Evolutionary conservation across 2,888 invertebrate genomes (phyloP).

Genomic region (Itoplectis maculator): DNA sequence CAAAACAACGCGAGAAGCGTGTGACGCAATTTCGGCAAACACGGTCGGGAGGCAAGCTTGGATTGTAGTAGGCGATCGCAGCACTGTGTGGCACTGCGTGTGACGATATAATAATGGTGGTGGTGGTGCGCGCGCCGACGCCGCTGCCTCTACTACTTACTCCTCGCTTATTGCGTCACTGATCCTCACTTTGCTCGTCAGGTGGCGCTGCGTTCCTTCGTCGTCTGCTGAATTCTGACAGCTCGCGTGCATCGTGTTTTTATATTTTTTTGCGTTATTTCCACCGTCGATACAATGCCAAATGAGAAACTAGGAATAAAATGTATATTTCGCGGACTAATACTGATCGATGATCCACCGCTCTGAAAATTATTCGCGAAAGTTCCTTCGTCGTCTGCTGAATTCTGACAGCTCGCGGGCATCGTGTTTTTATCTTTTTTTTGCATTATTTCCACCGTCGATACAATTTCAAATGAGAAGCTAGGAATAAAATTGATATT

Average conservation of each 20-base stretch:
- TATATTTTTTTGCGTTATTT: slow-evolving; percentile 1
- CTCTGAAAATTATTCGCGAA: no score
- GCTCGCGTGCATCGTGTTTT: slow-evolving; percentile 6
- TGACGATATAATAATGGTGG: slow-evolving; percentile 19
- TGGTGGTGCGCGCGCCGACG: slow-evolving; percentile 24
- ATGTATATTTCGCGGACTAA: background rate
- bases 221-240: slow-evolving; percentile 67
- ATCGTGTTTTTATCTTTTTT: background rate
- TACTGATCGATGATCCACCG: slow-evolving; percentile 21
- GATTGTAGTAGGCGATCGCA: background rate
- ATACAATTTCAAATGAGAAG: background rate
- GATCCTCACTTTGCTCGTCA: slow-evolving; percentile 24
- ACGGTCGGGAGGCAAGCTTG: slow-evolving; percentile 12
- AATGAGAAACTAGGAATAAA: background rate
- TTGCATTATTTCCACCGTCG: background rate
- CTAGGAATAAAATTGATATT: background rate
- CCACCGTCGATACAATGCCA: background rate
- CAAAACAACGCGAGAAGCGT: slow-evolving; percentile 64
- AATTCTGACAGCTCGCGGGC: slow-evolving; percentile 53
- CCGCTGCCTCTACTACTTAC: no score
- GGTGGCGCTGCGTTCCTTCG: slow-evolving; percentile 52
- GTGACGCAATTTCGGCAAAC: slow-evolving; percentile 62
- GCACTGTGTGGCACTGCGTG: slow-evolving; percentile 1
- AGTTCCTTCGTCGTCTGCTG: slow-evolving; percentile 47
- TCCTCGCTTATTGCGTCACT: slow-evolving; percentile 44